Conservation (phyloP, 2,888 invertebrate genomes). For the Athripsodes cinereus region DNA sequence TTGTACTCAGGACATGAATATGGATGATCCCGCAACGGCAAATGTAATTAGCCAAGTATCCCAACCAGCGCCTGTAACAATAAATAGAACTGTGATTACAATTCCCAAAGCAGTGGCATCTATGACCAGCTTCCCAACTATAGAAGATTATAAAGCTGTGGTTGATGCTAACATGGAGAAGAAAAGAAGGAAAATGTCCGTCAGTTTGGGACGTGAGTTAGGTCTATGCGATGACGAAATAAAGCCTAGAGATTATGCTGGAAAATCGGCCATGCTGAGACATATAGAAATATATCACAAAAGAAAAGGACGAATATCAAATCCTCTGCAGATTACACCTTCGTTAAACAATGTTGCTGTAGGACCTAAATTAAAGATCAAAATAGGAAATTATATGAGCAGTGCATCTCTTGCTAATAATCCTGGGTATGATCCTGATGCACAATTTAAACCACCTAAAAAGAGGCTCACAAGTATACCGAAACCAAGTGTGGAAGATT, state of each 20-base stretch:
- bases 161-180: constrained; percentile 62
- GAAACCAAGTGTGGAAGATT: constrained; percentile 70
- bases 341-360: constrained; percentile 36
- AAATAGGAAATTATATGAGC: constrained; percentile 56
- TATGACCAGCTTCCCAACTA: constrained; percentile 80
- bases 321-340: constrained; percentile 36
- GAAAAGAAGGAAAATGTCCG: constrained; percentile 55
- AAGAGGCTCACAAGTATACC: constrained; percentile 61
- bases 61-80: constrained; percentile 51
- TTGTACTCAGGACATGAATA: constrained; percentile 81
- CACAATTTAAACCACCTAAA: constrained; percentile 68
- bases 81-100: constrained; percentile 66
- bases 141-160: constrained; percentile 72
- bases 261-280: constrained; percentile 31
- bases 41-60: constrained; percentile 46
- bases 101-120: constrained; percentile 87
- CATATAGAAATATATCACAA: constrained; percentile 31
- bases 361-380: constrained; percentile 73
- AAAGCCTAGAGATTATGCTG: constrained; percentile 36
- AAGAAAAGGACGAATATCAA: constrained; percentile 34
- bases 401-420: constrained; percentile 44
- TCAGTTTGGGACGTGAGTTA: constrained; percentile 54
- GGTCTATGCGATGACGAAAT: constrained; percentile 58
- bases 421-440: constrained; percentile 45
- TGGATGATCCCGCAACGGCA: constrained; percentile 64